Base-by-base conservation (phyloP, 2,113 vertebrate genomes). In the Trematomus loennbergii region DNA sequence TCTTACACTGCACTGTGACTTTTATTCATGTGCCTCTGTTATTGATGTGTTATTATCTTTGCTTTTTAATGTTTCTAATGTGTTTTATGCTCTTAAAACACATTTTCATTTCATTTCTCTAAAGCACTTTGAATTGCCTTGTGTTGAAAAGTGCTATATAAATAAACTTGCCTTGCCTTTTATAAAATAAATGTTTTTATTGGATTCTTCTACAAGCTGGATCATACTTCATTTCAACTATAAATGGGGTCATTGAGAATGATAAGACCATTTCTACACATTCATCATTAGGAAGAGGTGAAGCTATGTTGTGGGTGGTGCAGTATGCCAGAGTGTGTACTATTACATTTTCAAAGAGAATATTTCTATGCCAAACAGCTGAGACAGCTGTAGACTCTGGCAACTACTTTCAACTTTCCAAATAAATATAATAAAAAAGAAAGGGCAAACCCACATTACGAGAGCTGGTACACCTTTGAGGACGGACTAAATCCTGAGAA, bases 401-500 rank as follows among this genome's bases (percentile, higher is more conserved):
- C 46, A 80, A n/a, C 43, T 22, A 17, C 48, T 66, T 79, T 72
- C 15, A 71, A 69, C 59, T 61, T 81, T 57, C 7, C 49, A 88
- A 66, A 64, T 61, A 81, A 75, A 76, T 59, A 79, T 10, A 49
- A n/a, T 1, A 29, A 59, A 62, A 80, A 82, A n/a, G n/a, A 65
- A 46, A 50, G 57, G 12, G 16, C 43, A 29, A 77, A 75, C 10
- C 53, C 20, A 52, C 10, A 20, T 71, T 76, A 48, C 11, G 36
- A 65, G 59, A 79, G 40, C 12, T 22, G 2, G 49, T 22, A 36
- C 75, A 86, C 67, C 83, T 88, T 80, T 78, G 75, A 82, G 85
- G 74, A 71, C 36, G 72, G 60, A 71, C 75, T 20, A 65, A 87
- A 89, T 78, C 82, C 60, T 63, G 84, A 77, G 79, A 81, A 83